Base-by-base conservation (phyloP, 2,797 vertebrate genomes). In the Aldrovandia affinis region DNA sequence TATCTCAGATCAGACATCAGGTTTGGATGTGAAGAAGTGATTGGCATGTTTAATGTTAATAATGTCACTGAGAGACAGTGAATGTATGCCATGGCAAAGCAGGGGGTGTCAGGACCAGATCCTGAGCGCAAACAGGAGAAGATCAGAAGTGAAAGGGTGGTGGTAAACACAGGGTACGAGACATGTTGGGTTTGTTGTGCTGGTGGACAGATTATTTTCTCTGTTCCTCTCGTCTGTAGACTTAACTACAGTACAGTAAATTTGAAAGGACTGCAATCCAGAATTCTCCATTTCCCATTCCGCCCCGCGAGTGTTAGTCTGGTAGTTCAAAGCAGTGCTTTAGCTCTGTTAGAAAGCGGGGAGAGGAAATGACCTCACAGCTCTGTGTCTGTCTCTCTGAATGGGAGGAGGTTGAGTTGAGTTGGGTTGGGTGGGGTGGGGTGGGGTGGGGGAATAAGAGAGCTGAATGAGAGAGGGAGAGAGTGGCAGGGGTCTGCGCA, bases 161-260 rank as follows among this genome's bases (percentile, higher is more conserved):
- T n/a, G n/a, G 82, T 89, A 20, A 84, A 87, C 87, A 85, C 57
- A 65, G 84, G 82, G 83, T 88, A 65, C 87, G 80, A 78, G 82
- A 61, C 89, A 90, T 93, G 93, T 92, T 93, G 92, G 92, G 91
- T 92, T 91, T 91, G 88, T 81, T 87, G 85, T 85, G 70, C 82
- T 85, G 47, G 70, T 82, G 61, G 52, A 88, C 28, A 85, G 70
- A 88, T 36, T 33, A 42, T 55, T 63, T 86, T 87, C 83, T 77
- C 36, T 79, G 28, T 30, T 83, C 10, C 28, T 15, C 36, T 63
- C 55, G 0, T 61, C 39, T 7, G 10, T 36, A 54, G 33, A 39
- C 28, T 52, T 25, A 77, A 75, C 25, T 33, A 36, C 5, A 73
- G 68, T 42, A 42, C 68, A 73, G 2, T 39, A 73, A 6, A 6